Percentiles rank a stretch among this genome's conserved stretches.
Evolutionary conservation across 2,888 invertebrate genomes (phyloP).

Genomic region (Orchesella flavescens): DNA sequence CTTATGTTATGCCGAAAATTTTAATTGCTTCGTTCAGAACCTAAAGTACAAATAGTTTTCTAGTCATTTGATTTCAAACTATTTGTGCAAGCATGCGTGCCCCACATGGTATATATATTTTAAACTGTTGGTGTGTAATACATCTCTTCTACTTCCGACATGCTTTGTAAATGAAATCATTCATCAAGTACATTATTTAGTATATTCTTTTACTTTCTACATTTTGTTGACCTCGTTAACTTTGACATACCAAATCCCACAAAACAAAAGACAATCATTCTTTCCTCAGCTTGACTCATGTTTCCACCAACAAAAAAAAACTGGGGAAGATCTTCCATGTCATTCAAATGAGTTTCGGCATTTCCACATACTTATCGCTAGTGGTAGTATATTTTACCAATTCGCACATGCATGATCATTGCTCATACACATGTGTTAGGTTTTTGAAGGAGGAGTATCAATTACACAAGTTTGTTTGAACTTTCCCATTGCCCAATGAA

Average conservation of each 20-base stretch:
- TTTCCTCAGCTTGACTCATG: constrained; percentile 12
- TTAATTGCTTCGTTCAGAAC: constrained; percentile 17
- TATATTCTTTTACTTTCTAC: background rate
- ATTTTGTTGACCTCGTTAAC: constrained; percentile 54
- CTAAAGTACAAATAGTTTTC: background rate
- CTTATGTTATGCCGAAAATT: constrained; percentile 23
- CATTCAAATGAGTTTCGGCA: background rate
- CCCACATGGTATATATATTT: no score
- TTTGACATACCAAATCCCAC: constrained; percentile 52
- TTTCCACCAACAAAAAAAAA: background rate
- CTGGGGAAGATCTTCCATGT: background rate
- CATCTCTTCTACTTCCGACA: background rate
- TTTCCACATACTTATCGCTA: background rate
- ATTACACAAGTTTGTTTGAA: constrained; percentile 49
- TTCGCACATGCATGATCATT: background rate
- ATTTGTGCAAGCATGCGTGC: no score
- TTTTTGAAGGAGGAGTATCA: background rate
- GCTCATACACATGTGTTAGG: background rate
- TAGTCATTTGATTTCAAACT: background rate
- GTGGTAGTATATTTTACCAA: background rate
- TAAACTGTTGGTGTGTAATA: no score
- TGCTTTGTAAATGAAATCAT: constrained; percentile 37
- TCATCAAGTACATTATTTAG: constrained; percentile 10
- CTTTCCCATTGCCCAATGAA: constrained; percentile 48
- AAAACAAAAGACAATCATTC: constrained; percentile 24